phyloP scores from a whole-genome alignment of 1,140 invertebrate genomes.

The Trichogramma pretiosum region DNA sequence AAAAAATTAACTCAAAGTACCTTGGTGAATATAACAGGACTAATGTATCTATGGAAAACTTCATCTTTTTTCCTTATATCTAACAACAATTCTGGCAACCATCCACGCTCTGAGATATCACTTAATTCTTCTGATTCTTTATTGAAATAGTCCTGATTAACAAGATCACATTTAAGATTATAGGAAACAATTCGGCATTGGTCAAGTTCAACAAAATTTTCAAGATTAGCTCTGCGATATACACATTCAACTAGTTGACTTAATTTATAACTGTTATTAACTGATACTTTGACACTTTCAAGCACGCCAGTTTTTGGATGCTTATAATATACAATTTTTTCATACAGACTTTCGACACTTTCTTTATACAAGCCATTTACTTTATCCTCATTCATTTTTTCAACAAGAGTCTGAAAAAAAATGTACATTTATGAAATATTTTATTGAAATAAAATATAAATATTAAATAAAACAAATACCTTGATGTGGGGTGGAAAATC shows the following conservation, averaged over 20 bases:
- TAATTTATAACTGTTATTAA: conserved; percentile 52
- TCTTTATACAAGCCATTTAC: conserved; percentile 50
- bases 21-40: conserved; percentile 34
- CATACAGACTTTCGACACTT: conserved; percentile 24
- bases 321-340: conserved; percentile 54
- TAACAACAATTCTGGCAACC: conserved; percentile 55
- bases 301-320: conserved; percentile 51
- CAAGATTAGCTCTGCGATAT: conserved; percentile 53
- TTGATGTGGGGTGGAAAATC: conserved; percentile 71
- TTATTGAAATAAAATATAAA: background rate
- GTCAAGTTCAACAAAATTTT: conserved; percentile 50
- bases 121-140: too few relatives aligned
- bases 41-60: conserved; percentile 56
- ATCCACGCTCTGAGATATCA: background rate
- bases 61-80: conserved; percentile 59
- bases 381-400: conserved; percentile 60
- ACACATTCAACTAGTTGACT: conserved; percentile 51
- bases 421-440: conserved; percentile 5
- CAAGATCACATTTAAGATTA: conserved; percentile 22
- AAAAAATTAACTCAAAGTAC: conserved; percentile 37
- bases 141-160: too few relatives aligned
- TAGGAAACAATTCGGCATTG: conserved; percentile 69
- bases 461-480: conserved; percentile 30
- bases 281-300: conserved; percentile 48
- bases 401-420: conserved; percentile 48